phyloP scores from a whole-genome alignment of 2,888 invertebrate species.

The Seira musarum region DNA sequence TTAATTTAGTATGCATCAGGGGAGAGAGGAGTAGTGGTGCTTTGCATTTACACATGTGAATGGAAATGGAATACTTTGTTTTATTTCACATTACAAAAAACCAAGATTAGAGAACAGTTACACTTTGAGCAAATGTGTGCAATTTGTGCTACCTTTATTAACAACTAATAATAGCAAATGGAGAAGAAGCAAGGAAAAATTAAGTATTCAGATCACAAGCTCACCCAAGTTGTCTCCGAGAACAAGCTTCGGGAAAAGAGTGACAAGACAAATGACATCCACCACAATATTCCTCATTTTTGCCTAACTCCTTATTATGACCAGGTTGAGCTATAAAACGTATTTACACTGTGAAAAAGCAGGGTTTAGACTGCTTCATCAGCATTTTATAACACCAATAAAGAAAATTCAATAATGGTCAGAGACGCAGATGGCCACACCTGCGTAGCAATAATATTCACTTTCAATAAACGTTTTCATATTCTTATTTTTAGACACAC shows the following conservation, averaged over 20 bases:
- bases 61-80: background rate
- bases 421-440: too few relatives aligned
- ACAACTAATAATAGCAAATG: background rate
- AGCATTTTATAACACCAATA: constrained; percentile 22
- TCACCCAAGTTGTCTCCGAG: constrained; percentile 63
- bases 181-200: background rate
- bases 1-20: too few relatives aligned
- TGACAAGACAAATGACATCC: constrained; percentile 40
- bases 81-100: background rate
- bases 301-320: constrained; percentile 3
- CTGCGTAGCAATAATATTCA: too few relatives aligned
- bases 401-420: too few relatives aligned
- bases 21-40: too few relatives aligned
- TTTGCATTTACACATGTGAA: too few relatives aligned
- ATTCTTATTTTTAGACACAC: too few relatives aligned
- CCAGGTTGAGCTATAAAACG: background rate
- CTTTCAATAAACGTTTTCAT: too few relatives aligned
- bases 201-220: constrained; percentile 49
- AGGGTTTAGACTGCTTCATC: constrained; percentile 5
- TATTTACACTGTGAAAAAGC: background rate
- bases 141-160: background rate
- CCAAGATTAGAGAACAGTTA: background rate
- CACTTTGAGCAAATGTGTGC: background rate
- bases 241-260: constrained; percentile 49
- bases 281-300: constrained; percentile 33